Conservation (phyloP, 2,113 vertebrate species). For the Caloenas nicobarica region DNA sequence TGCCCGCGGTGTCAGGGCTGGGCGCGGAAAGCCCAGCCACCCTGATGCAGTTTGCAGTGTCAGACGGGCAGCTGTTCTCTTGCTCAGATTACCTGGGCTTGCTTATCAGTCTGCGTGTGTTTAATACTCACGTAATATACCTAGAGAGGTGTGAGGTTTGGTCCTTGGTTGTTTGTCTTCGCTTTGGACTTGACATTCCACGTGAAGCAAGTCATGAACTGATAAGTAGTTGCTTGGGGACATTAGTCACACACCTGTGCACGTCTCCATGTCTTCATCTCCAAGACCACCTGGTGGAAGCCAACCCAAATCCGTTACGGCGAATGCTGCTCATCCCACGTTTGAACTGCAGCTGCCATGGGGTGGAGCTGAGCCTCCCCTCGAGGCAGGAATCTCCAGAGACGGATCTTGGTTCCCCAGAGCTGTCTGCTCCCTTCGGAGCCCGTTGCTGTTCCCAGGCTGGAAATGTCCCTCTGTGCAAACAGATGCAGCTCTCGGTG, state of each 20-base stretch:
- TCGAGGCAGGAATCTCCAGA: not conserved
- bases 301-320: not conserved
- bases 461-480: not conserved
- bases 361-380: not conserved
- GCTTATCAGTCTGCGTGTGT: not conserved
- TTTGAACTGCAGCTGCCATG: not conserved
- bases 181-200: not conserved
- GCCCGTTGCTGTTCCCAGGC: not conserved
- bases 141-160: not conserved
- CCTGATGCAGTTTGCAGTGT: not conserved
- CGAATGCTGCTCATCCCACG: not conserved
- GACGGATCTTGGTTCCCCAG: not conserved
- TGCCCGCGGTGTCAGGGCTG: not conserved
- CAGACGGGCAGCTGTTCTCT: not conserved
- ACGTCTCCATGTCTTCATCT: not conserved
- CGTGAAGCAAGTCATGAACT: not conserved
- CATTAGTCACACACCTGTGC: not conserved
- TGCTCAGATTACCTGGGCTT: not conserved
- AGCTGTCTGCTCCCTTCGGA: not conserved
- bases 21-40: not conserved
- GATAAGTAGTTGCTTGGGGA: not conserved
- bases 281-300: not conserved
- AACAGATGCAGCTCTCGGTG: not conserved
- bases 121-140: not conserved
- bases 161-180: not conserved